phyloP scores from a whole-genome alignment of 2,113 vertebrate genomes.

The Oreochromis spilurus region DNA sequence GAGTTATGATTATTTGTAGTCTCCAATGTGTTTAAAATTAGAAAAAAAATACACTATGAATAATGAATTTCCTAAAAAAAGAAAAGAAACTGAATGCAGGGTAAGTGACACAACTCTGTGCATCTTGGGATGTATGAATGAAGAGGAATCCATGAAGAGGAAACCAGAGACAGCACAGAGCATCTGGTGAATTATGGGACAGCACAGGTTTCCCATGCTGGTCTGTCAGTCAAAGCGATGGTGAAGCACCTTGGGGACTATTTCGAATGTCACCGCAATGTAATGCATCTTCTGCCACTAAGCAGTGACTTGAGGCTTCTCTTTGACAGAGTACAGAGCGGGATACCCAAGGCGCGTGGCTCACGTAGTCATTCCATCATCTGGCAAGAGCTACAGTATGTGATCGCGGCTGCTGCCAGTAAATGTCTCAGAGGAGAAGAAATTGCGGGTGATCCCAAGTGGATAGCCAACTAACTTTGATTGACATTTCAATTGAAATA shows the following conservation, averaged over 20 bases:
- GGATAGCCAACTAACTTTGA: constrained; percentile 54
- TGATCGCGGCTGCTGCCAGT: constrained; percentile 57
- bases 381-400: constrained; percentile 27
- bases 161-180: constrained; percentile 52
- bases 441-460: constrained; percentile 51
- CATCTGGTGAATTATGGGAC: constrained; percentile 69
- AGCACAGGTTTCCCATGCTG: constrained; percentile 50
- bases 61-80: background rate
- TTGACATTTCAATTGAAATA: constrained; percentile 59
- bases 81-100: background rate
- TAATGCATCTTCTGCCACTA: constrained; percentile 73
- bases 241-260: constrained; percentile 60
- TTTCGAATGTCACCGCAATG: constrained; percentile 64
- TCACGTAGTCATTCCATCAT: constrained; percentile 64
- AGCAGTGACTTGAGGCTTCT: constrained; percentile 66
- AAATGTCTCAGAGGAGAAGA: constrained; percentile 51
- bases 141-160: constrained; percentile 9
- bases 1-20: background rate
- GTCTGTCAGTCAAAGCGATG: constrained; percentile 66
- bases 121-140: background rate
- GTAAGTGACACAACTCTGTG: constrained; percentile 10
- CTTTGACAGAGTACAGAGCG: constrained; percentile 60
- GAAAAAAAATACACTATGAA: background rate
- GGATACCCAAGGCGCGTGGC: constrained; percentile 50
- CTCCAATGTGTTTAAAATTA: background rate